Evolutionary conservation across 2,888 invertebrate species (phyloP).

Genomic region (Odontocerum albicorne): DNA sequence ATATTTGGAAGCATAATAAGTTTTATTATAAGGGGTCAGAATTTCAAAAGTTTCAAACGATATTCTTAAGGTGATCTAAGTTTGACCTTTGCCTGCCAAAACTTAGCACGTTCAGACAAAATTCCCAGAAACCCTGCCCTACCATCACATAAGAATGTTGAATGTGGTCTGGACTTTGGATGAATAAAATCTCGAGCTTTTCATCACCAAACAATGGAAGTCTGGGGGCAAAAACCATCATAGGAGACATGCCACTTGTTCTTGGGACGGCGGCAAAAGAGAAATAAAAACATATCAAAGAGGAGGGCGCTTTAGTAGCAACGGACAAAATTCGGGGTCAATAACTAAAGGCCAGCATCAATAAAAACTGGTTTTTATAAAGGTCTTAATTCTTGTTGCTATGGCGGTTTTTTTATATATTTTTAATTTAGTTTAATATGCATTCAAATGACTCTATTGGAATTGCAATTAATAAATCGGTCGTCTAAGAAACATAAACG

Average conservation of each 20-base stretch:
- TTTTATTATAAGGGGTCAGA: background rate
- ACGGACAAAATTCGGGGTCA: slow-evolving; percentile 34
- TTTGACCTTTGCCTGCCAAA: background rate
- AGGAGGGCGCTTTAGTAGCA: slow-evolving; percentile 13
- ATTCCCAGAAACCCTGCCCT: slow-evolving; percentile 22
- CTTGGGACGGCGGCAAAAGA: slow-evolving; percentile 6
- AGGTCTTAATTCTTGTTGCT: slow-evolving; percentile 2
- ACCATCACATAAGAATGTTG: slow-evolving; percentile 12
- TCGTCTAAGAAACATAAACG: too few species aligned
- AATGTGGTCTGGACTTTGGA: slow-evolving; percentile 12
- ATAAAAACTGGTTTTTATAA: slow-evolving; percentile 27
- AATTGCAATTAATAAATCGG: too few species aligned
- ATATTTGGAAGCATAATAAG: background rate
- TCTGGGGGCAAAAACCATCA: too few species aligned
- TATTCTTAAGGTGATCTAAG: background rate
- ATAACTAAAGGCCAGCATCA: slow-evolving; percentile 31
- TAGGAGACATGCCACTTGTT: slow-evolving; percentile 7
- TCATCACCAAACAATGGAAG: slow-evolving; percentile 10
- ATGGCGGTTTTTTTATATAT: background rate
- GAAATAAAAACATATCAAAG: slow-evolving; percentile 14
- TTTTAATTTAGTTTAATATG: too few species aligned
- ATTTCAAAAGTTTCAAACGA: background rate
- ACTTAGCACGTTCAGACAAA: background rate
- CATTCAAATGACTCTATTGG: too few species aligned
- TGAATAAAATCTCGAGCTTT: background rate